phyloP scores from a whole-genome alignment of 2,888 invertebrate species.

The Eucera pruinosa region DNA sequence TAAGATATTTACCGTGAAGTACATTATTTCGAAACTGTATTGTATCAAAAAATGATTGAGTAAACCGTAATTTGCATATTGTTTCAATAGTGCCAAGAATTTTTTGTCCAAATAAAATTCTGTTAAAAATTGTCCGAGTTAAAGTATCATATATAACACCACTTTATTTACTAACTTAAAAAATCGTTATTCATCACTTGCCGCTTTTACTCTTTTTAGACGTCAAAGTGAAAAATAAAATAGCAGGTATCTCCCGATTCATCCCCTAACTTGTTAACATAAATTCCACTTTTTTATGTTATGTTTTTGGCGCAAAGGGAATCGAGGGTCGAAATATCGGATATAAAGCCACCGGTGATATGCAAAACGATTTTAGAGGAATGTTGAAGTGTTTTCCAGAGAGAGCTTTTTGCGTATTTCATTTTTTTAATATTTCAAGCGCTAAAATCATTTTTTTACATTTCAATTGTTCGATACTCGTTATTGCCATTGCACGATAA shows the following conservation, averaged over 20 bases:
- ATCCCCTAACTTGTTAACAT: neutral
- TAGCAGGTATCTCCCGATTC: neutral
- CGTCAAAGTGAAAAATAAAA: neutral
- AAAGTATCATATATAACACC: no score
- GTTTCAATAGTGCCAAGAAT: no score
- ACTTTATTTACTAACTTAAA: neutral
- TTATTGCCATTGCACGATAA: neutral
- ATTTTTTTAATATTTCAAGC: neutral
- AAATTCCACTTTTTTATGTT: neutral
- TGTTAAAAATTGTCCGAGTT: no score
- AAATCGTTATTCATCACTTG: neutral
- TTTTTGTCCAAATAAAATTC: no score
- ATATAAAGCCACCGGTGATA: neutral
- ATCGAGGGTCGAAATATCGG: neutral
- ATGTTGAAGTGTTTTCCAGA: neutral
- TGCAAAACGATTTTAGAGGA: neutral
- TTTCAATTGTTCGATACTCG: constrained; percentile 13
- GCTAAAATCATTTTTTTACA: neutral
- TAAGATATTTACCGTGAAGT: no score
- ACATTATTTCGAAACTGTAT: no score
- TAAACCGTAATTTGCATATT: no score
- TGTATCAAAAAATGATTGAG: no score
- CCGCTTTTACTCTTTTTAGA: neutral
- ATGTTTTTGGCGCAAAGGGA: neutral
- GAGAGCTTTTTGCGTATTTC: neutral